Percentiles rank a stretch among this genome's conserved stretches.
Conservation (phyloP, 1,140 invertebrate species). For the Trachymyrmex septentrionalis region DNA sequence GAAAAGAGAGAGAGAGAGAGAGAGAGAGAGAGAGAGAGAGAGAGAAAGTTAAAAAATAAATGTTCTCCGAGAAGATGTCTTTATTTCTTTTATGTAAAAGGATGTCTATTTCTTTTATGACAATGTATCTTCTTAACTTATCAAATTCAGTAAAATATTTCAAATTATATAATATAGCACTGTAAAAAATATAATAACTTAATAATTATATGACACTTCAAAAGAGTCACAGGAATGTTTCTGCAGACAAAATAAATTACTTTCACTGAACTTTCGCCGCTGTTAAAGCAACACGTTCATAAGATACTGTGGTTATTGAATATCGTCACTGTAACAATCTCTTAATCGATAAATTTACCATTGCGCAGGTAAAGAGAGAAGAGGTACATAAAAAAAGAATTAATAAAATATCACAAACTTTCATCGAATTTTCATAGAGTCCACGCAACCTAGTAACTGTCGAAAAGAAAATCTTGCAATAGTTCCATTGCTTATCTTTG, state of each 20-base stretch:
- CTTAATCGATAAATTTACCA: slow-evolving; percentile 2
- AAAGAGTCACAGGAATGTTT: slow-evolving; percentile 6
- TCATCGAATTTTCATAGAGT: background rate
- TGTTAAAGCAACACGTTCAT: background rate
- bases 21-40: background rate
- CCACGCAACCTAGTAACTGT: background rate
- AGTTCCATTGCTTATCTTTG: background rate
- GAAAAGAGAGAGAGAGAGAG: background rate
- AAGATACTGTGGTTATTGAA: background rate
- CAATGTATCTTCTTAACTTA: slow-evolving; percentile 2
- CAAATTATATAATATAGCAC: background rate
- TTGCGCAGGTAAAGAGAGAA: background rate
- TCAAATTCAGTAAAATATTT: background rate
- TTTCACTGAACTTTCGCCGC: background rate
- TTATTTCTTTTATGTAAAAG: slow-evolving; percentile 49
- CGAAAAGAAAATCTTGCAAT: background rate
- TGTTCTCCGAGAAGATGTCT: background rate
- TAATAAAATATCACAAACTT: slow-evolving; percentile 1
- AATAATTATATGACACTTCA: slow-evolving; percentile 4
- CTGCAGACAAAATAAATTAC: background rate
- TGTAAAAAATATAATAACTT: slow-evolving; percentile 8
- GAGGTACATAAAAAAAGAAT: background rate
- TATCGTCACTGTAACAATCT: slow-evolving; percentile 23
- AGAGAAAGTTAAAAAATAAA: background rate
- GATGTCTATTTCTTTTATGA: slow-evolving; percentile 30